These are phyloP conservation scores for Taxidea taxus DNA, from an alignment of 2,113 vertebrate species.

Conservation along the genomic window DNA sequence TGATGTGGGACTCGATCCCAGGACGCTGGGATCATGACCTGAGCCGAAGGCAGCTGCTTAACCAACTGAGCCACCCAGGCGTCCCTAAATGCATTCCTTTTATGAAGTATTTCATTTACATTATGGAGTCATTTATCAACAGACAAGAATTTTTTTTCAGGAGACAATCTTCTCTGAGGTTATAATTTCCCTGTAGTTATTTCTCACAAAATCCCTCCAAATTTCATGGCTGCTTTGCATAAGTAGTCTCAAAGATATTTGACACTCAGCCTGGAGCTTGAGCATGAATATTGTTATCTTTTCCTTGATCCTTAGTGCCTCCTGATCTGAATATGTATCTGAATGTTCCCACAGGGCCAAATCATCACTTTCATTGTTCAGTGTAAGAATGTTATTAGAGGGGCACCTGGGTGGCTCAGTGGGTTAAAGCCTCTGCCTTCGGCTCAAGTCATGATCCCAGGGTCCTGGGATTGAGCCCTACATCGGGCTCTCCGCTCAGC, in stretches of 20 bases:
- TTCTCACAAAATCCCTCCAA: conserved; percentile 12
- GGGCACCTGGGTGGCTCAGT: no score
- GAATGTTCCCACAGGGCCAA: not conserved
- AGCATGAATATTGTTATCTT: conserved; percentile 10
- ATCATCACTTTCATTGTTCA: conserved; percentile 35
- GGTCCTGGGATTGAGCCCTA: no score
- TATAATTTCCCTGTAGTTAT: conserved; percentile 19
- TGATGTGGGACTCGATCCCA: no score
- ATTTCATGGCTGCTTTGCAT: conserved; percentile 40
- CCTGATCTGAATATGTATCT: conserved; percentile 23
- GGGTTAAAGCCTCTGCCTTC: no score
- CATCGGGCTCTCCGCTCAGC: no score
- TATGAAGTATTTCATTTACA: conserved; percentile 25
- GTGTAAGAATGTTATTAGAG: conserved; percentile 34
- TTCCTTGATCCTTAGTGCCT: conserved; percentile 11
- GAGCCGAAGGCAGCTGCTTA: no score
- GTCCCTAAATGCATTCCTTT: conserved; percentile 23
- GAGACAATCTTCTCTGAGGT: not conserved
- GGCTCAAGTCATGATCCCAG: no score
- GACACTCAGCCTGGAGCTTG: not conserved
- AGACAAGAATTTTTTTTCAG: not conserved
- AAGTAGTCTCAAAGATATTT: not conserved
- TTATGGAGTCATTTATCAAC: conserved; percentile 14
- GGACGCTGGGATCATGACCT: no score
- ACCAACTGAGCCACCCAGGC: no score